Conservation (phyloP, 1,140 invertebrate genomes). For the Pectinophora gossypiella region DNA sequence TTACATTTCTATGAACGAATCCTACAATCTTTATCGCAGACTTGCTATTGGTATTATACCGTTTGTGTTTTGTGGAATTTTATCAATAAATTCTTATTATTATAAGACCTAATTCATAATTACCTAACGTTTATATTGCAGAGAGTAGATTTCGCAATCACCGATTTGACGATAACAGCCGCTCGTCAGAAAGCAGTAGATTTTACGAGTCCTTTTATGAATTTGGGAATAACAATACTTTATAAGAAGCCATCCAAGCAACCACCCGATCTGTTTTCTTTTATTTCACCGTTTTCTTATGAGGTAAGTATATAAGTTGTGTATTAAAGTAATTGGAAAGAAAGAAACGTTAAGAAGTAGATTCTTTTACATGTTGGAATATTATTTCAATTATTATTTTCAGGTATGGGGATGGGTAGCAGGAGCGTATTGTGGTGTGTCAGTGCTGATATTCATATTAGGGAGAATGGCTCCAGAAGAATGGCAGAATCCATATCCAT, state of each 20-base stretch:
- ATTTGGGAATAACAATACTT: slow-evolving; percentile 90
- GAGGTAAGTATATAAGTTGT: slow-evolving; percentile 53
- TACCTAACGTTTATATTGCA: too few relatives aligned
- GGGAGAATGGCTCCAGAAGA: slow-evolving; percentile 87
- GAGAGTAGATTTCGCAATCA: slow-evolving; percentile 91
- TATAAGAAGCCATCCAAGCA: slow-evolving; percentile 89
- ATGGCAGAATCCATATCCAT: slow-evolving; percentile 90
- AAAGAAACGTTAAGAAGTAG: background rate
- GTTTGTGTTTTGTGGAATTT: too few relatives aligned
- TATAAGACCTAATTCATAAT: too few relatives aligned
- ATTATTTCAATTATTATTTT: slow-evolving; percentile 17
- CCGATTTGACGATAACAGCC: slow-evolving; percentile 93
- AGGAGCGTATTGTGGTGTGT: slow-evolving; percentile 85
- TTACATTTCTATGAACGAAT: slow-evolving; percentile 9
- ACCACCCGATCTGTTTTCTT: slow-evolving; percentile 89
- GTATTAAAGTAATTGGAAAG: background rate
- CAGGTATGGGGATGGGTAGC: slow-evolving; percentile 89
- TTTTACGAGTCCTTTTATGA: slow-evolving; percentile 96
- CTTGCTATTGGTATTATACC: too few relatives aligned
- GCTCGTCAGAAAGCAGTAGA: slow-evolving; percentile 89
- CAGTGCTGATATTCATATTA: slow-evolving; percentile 86
- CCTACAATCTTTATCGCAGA: too few relatives aligned
- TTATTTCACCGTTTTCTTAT: slow-evolving; percentile 90
- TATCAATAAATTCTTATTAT: too few relatives aligned
- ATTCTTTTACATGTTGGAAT: too few relatives aligned